Conservation (phyloP, 2,113 vertebrate species). For the Lucifuga dentata region DNA sequence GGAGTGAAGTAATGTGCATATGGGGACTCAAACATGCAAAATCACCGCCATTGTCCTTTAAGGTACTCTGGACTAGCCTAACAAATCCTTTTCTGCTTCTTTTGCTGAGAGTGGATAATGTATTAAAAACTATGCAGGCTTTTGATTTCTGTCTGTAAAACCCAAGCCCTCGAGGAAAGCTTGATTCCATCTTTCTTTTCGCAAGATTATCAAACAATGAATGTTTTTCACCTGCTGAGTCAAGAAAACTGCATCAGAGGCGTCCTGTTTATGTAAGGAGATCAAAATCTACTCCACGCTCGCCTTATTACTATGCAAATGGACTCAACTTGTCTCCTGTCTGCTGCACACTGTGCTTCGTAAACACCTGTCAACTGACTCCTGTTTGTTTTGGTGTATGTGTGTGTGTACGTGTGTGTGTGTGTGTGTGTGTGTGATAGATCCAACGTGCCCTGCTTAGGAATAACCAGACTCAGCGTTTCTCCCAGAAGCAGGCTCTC, state of each 20-base stretch:
- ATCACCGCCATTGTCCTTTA: no score
- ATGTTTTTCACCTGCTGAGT: slow-evolving; percentile 57
- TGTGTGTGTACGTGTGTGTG: slow-evolving; percentile 31
- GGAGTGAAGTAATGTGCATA: no score
- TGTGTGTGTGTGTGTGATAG: slow-evolving; percentile 66
- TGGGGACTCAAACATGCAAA: no score
- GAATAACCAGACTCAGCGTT: slow-evolving; percentile 90
- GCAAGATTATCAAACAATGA: slow-evolving; percentile 51
- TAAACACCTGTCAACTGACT: slow-evolving; percentile 66
- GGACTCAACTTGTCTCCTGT: slow-evolving; percentile 43
- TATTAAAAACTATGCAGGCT: neutral
- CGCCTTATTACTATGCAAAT: slow-evolving; percentile 74
- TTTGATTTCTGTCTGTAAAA: slow-evolving; percentile 10
- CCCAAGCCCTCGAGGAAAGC: slow-evolving; percentile 13
- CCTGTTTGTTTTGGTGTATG: slow-evolving; percentile 22
- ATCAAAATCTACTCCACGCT: slow-evolving; percentile 52
- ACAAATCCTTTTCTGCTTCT: no score
- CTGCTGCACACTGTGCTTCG: slow-evolving; percentile 50
- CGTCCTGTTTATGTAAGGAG: slow-evolving; percentile 26
- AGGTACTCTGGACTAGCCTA: no score
- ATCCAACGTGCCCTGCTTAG: slow-evolving; percentile 90
- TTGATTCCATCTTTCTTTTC: slow-evolving; percentile 34
- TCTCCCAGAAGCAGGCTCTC: slow-evolving; percentile 90
- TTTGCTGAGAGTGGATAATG: no score
- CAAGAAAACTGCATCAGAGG: slow-evolving; percentile 52